Evolutionary conservation across 2,113 vertebrate genomes (phyloP).

Genomic region (Perca schrenkii): DNA sequence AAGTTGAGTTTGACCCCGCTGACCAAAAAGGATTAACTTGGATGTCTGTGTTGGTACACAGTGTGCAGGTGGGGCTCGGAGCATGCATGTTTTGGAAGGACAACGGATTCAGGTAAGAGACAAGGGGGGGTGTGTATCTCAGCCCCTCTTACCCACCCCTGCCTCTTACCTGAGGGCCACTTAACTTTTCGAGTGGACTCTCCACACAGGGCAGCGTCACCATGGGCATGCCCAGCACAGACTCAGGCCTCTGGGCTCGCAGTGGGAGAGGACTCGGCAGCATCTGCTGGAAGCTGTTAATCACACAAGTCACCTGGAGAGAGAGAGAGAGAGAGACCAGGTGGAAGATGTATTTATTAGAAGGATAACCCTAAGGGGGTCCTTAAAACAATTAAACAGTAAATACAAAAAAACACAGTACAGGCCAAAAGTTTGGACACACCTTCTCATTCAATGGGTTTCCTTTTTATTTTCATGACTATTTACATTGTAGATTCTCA

Average conservation of each 20-base stretch:
- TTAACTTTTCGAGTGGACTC: conserved; percentile 93
- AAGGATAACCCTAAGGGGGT: no score
- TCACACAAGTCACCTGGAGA: conserved; percentile 84
- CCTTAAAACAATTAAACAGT: no score
- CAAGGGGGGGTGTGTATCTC: conserved; percentile 53
- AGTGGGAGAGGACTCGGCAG: conserved; percentile 47
- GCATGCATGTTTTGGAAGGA: background rate
- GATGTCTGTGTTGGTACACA: conserved; percentile 2
- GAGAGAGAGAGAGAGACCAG: background rate
- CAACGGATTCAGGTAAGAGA: conserved; percentile 55
- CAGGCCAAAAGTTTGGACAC: no score
- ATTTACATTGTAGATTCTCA: no score
- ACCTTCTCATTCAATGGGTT: no score
- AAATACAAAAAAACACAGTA: no score
- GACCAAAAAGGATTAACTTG: conserved; percentile 13
- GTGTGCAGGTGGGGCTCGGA: conserved; percentile 7
- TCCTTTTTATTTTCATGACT: no score
- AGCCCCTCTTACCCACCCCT: conserved; percentile 46
- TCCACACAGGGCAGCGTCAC: conserved; percentile 77
- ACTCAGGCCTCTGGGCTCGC: conserved; percentile 73
- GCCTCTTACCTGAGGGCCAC: conserved; percentile 92
- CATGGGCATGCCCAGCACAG: conserved; percentile 84
- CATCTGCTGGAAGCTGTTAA: conserved; percentile 85
- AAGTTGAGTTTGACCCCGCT: no score
- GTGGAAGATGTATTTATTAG: no score